A percentile compares a stretch with the other conserved stretches of the same genome.
These are phyloP conservation scores for Cybosia mesomella DNA, from an alignment of 2,888 invertebrate genomes.

Conservation along the genomic window DNA sequence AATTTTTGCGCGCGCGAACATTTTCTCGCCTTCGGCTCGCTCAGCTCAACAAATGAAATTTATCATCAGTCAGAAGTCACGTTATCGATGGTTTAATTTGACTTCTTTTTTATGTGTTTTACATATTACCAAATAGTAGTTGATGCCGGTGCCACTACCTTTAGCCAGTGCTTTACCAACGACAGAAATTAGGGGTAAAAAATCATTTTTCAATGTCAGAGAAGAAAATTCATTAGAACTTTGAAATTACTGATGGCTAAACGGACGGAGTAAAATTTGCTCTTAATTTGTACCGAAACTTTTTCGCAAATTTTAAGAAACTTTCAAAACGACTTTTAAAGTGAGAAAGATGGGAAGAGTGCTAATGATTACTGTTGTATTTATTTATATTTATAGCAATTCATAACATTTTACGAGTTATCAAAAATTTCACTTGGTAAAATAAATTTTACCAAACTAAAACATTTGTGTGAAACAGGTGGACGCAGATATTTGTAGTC, in stretches of 20 bases:
- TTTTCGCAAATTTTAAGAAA: slow-evolving; percentile 82
- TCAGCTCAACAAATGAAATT: not conserved
- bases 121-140: slow-evolving; percentile 54
- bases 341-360: slow-evolving; percentile 79
- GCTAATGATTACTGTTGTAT: slow-evolving; percentile 82
- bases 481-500: not conserved
- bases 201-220: slow-evolving; percentile 86
- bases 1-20: too few relatives aligned
- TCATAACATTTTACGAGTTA: slow-evolving; percentile 38
- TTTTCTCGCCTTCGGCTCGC: too few relatives aligned
- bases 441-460: not conserved
- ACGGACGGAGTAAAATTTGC: slow-evolving; percentile 85
- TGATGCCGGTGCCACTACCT: slow-evolving; percentile 48
- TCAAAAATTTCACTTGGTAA: slow-evolving; percentile 19
- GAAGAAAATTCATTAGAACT: slow-evolving; percentile 87
- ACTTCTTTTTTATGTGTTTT: slow-evolving; percentile 33
- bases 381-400: slow-evolving; percentile 56
- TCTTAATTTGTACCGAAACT: slow-evolving; percentile 86
- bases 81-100: not conserved
- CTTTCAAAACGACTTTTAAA: slow-evolving; percentile 82
- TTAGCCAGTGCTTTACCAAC: slow-evolving; percentile 63
- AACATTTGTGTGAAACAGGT: not conserved
- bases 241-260: slow-evolving; percentile 86
- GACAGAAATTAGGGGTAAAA: slow-evolving; percentile 75
- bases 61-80: not conserved